Base-by-base conservation (phyloP, 2,113 vertebrate genomes). In the Oreochromis spilurus region DNA sequence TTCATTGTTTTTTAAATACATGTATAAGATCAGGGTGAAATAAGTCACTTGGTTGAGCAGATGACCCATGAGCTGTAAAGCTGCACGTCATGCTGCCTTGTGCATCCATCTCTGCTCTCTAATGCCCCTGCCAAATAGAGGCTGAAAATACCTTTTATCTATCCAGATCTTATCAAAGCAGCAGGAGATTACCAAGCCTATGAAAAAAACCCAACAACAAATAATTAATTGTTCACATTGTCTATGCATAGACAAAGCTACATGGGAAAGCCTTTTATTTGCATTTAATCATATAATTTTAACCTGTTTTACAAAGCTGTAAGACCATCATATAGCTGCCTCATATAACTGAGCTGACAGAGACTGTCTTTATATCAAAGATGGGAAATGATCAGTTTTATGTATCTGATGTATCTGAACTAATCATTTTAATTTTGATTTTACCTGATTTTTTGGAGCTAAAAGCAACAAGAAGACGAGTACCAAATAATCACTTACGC, bases 401-500 rank as follows among this genome's bases (percentile, higher is more conserved):
- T 65, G 60, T 10, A 65, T 24, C n/a, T 65, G 0, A 12, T 38
- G 31, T n/a, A 65, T 43, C 36, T 70, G 40, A 43, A 43, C 38
- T 43, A 4, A 40, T 8, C 11, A 45, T 72, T 0, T 45, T 26
- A 43, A 70, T 24, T 21, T 24, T 14, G 65, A 72, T 40, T 13
- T 72, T 0, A 26, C 13, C 34, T 13, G 60, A 36, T n/a, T 1
- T n/a, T 40, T 40, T 65, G 62, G 19, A 4, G 36, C 36, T 40
- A 40, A 40, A 67, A 67, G n/a, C n/a, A 40, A 65, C 6, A 65
- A 65, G 17, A 5, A 65, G 10, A 38, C 2, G 4, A 36, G 21
- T 2, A 14, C n/a, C 34, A 14, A 67, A 38, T 38, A 2, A 65
- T 40, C 19, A 4, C 13, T 21, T 9, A 9, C 0, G 1, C 36